Evolutionary conservation across 2,888 invertebrate species (phyloP), one percentile per base, ranked within the genome.

Genomic region (Athrips mouffetella): DNA sequence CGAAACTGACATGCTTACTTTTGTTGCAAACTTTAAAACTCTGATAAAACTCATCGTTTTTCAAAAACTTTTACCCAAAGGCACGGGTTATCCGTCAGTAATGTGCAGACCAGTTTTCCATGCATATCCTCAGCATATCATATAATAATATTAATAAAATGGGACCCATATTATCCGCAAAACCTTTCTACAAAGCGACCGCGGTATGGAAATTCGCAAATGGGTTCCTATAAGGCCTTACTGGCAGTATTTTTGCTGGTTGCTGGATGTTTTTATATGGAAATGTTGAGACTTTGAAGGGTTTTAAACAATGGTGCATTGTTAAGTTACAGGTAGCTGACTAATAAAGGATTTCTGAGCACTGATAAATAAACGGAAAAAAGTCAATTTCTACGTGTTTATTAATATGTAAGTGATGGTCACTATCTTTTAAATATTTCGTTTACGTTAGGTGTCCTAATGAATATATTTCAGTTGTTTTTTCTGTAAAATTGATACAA

Each of bases 121-220:
- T 37, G 37, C 37, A 37, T 37, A 21, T 37, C 18, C 37, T 21
- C 11, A 37, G 20, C 20, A 37, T n/a, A 37, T 20, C 37, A 21
- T 21, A 21, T 21, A 21, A 37, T 37, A 37, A 21, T 21, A 21
- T 21, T 37, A 37, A 37, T 37, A 37, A 21, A 37, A 37, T 37
- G 21, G 18, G 37, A 21, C 21, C 37, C 37, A 11, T 21, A 37
- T 37, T 37, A 37, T 37, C 37, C 37, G 13, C 21, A 20, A 37
- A 21, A 37, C 37, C 21, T 37, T 18, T 37, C 37, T n/a, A n/a
- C n/a, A 40, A 21, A 40, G 25, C 15, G 40, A 11, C 37, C 11
- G 37, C 37, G 37, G 37, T 37, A 37, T 37, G 37, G 20, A 37
- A 37, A 37, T 37, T 37, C 37, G 11, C 37, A 37, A 37, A 37